Conservation (phyloP, 2,113 vertebrate genomes). For the Indicator indicator region DNA sequence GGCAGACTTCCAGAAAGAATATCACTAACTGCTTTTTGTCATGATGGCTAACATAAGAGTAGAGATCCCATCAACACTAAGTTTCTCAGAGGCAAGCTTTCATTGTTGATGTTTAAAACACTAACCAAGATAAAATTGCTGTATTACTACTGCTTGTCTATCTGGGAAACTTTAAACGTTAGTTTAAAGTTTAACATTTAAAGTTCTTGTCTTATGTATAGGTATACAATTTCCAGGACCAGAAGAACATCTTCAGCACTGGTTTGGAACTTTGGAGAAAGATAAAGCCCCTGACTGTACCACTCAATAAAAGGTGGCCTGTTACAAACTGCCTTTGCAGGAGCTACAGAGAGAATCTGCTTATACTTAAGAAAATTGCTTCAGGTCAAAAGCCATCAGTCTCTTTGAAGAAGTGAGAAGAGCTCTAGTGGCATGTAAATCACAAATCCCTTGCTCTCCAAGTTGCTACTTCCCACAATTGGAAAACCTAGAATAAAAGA, state of each 20-base stretch:
- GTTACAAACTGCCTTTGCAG: neutral
- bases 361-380: neutral
- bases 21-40: neutral
- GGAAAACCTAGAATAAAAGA: neutral
- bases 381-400: neutral
- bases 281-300: constrained; percentile 39
- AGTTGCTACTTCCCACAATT: neutral
- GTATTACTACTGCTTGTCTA: neutral
- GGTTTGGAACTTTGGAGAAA: constrained; percentile 26
- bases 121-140: neutral
- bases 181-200: neutral
- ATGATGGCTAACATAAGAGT: neutral
- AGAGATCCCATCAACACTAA: neutral
- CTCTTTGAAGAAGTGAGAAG: neutral
- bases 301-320: constrained; percentile 30
- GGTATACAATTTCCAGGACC: neutral
- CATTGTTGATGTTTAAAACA: neutral
- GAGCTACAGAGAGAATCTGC: neutral
- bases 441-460: neutral
- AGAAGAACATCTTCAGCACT: neutral
- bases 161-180: neutral
- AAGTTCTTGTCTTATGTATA: neutral
- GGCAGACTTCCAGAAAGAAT: neutral
- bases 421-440: neutral
- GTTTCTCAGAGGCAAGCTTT: neutral